A percentile compares a stretch with the other conserved stretches of the same genome.
Conservation (phyloP, 1,140 invertebrate genomes). For the Penaeus japonicus region DNA sequence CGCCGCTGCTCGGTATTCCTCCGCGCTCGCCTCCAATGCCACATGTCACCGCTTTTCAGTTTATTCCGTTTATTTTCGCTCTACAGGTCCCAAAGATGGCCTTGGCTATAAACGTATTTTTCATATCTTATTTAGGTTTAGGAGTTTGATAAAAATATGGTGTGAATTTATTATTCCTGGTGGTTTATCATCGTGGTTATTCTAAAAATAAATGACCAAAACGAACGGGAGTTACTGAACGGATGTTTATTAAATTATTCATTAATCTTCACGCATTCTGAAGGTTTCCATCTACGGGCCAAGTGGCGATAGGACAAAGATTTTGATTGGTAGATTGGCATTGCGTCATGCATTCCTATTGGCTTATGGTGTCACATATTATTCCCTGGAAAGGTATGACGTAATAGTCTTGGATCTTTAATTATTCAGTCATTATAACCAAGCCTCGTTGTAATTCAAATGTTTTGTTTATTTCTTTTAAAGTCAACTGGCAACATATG, state of each 20-base stretch:
- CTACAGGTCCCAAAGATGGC: neutral
- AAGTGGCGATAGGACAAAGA: neutral
- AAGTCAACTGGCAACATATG: no score
- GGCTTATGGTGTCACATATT: neutral
- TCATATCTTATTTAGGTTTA: no score
- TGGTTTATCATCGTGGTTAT: neutral
- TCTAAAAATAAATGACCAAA: neutral
- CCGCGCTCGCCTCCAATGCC: slow-evolving; percentile 3
- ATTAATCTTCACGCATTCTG: slow-evolving; percentile 11
- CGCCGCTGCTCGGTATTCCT: slow-evolving; percentile 22
- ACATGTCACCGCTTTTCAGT: slow-evolving; percentile 22
- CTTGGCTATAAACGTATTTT: neutral
- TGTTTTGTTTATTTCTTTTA: neutral
- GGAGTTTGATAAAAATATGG: no score
- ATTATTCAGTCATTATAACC: neutral
- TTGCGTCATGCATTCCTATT: slow-evolving; percentile 18
- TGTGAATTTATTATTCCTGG: no score
- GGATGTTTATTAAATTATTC: slow-evolving; percentile 48
- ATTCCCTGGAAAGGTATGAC: slow-evolving; percentile 51
- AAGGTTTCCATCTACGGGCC: slow-evolving; percentile 13
- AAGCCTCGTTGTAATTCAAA: neutral
- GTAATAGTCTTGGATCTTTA: slow-evolving; percentile 22
- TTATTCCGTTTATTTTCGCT: slow-evolving; percentile 35
- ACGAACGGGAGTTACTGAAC: neutral
- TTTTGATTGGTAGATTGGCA: slow-evolving; percentile 16